Base-by-base conservation (phyloP, 2,888 invertebrate genomes). In the Chymomyza caudatula region DNA sequence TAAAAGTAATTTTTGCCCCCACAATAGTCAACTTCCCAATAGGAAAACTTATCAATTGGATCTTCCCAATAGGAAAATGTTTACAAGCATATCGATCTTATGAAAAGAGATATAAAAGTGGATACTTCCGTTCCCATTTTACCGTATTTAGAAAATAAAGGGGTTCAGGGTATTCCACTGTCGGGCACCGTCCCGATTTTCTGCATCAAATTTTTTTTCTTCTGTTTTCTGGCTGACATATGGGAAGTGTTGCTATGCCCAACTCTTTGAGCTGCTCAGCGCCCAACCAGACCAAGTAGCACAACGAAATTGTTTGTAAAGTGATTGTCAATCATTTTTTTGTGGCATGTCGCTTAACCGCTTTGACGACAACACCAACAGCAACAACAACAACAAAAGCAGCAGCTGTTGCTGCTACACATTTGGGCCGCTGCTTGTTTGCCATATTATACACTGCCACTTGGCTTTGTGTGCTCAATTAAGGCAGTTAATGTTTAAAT, bases 321-420 rank as follows among this genome's bases (percentile, higher is more conserved):
- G 82, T 86, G 85, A 82, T 82, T 82, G 82, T 82, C 82, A 82
- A 82, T 82, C 85, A 82, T 84, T 86, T 82, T 82, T 73, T 74
- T 47, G 81, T 84, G 84, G 85, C 86, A 84, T 81, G 86, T 84
- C 82, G 81, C 72, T 69, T 78, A 84, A 77, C 83, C 72, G 74
- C 79, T 73, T 76, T 75, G 73, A 79, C 80, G 78, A 83, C 79
- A 73, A 54, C 60, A 76, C 22, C 62, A 20, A 49, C 55, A 37
- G 4, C 56, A 51, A 42, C 64, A 63, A n/a, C 59, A 52, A 54
- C 57, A 20, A 42, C 42, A 58, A 73, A 64, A 72, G 67, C 70
- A 49, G 65, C 85, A 74, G 69, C 47, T 8, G 19, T 47, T 19
- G 51, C 76, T 84, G 84, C 85, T 77, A 67, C 70, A 75, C 67